A percentile compares a stretch with the other conserved stretches of the same genome.
Conservation (phyloP, 23 tunicate genomes). For the Ciona savignyi region DNA sequence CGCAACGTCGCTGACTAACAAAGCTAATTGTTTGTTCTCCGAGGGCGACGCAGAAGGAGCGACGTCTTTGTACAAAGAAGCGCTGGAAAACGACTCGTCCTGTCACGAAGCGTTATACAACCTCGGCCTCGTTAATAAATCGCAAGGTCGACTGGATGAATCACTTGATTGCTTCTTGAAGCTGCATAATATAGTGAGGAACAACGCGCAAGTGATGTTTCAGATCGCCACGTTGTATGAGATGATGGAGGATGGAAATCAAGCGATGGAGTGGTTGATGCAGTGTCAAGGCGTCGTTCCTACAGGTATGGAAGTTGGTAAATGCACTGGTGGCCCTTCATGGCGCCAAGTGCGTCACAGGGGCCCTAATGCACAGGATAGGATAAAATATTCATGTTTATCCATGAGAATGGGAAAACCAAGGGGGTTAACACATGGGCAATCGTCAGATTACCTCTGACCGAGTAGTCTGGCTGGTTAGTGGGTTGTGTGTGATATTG, state of each 20-base stretch:
- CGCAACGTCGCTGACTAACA: constrained; percentile 78
- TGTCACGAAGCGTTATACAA: constrained; percentile 94
- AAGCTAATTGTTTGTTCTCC: constrained; percentile 53
- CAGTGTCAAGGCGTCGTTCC: constrained; percentile 63
- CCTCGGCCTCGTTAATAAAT: constrained; percentile 70
- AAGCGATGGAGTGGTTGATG: constrained; percentile 92
- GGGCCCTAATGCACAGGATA: too few species aligned
- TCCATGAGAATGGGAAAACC: too few species aligned
- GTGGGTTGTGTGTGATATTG: too few species aligned
- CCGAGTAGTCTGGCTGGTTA: too few species aligned
- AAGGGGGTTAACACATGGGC: too few species aligned
- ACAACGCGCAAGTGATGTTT: constrained; percentile 70
- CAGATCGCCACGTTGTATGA: constrained; percentile 77
- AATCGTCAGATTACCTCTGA: too few species aligned
- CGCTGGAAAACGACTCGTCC: constrained; percentile 77
- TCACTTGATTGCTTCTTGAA: constrained; percentile 73
- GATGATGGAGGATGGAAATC: constrained; percentile 51
- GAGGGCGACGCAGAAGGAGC: constrained; percentile 68
- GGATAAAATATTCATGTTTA: too few species aligned
- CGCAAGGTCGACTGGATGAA: constrained; percentile 33
- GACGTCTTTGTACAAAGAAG: constrained; percentile 67
- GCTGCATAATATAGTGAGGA: constrained; percentile 80
- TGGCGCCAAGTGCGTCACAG: too few species aligned
- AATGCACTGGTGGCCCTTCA: too few species aligned
- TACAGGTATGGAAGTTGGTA: constrained; percentile 23